phyloP scores from a whole-genome alignment of 2,113 vertebrate species.

The Girardinichthys multiradiatus region DNA sequence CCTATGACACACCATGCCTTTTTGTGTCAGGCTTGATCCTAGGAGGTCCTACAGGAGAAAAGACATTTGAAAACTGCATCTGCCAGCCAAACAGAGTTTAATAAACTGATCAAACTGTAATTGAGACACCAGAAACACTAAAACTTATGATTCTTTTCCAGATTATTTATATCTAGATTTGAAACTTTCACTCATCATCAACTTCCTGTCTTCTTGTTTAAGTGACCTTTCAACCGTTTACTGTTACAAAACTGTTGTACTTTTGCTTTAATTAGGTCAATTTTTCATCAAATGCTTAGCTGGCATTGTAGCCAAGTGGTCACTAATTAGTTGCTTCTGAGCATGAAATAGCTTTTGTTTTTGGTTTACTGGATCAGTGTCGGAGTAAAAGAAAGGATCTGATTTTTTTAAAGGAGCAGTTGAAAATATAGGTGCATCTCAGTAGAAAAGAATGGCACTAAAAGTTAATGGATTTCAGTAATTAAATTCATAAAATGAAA shows the following conservation, averaged over 20 bases:
- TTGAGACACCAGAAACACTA: conserved; percentile 2
- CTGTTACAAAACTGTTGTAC: conserved; percentile 7
- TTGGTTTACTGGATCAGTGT: background rate
- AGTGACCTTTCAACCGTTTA: background rate
- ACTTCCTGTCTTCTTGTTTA: background rate
- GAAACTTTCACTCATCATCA: background rate
- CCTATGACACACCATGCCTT: conserved; percentile 45
- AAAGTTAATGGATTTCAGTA: background rate
- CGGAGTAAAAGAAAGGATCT: background rate
- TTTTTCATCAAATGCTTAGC: conserved; percentile 17
- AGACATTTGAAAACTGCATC: conserved; percentile 67
- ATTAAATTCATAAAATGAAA: background rate
- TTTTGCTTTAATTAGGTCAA: conserved; percentile 9
- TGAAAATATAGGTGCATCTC: background rate
- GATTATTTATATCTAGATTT: background rate
- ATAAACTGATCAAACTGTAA: background rate
- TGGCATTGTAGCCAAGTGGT: background rate
- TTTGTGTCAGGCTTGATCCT: conserved; percentile 50
- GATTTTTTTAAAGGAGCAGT: background rate
- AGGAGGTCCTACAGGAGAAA: conserved; percentile 49
- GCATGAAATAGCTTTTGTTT: background rate
- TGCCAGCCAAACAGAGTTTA: conserved; percentile 56
- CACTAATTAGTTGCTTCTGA: background rate
- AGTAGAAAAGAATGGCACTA: background rate
- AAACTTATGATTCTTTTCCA: background rate